phyloP scores from a whole-genome alignment of 2,113 vertebrate genomes.

The Erythrocercus mccallii region DNA sequence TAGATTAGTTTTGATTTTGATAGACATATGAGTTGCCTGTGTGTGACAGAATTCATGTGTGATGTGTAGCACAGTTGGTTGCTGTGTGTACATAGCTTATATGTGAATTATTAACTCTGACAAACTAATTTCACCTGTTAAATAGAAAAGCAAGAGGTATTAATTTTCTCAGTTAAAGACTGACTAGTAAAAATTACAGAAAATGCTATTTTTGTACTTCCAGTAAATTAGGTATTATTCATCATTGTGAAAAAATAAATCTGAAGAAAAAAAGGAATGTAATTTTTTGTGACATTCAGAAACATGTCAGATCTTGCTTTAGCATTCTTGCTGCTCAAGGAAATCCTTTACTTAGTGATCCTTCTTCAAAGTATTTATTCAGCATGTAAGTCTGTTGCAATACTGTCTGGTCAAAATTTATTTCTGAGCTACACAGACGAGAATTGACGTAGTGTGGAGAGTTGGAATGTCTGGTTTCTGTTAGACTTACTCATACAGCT shows the following conservation, averaged over 20 bases:
- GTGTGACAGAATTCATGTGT: neutral
- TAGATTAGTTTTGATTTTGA: neutral
- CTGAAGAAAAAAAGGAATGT: neutral
- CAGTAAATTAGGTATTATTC: neutral
- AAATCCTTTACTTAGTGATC: neutral
- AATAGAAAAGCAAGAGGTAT: neutral
- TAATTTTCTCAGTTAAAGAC: neutral
- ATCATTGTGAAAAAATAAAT: neutral
- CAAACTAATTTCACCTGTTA: neutral
- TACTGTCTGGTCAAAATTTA: neutral
- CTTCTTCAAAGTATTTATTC: neutral
- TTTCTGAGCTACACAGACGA: neutral
- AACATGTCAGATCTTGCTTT: neutral
- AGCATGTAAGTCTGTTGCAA: neutral
- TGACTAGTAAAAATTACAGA: neutral
- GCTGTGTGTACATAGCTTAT: neutral
- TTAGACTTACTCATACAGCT: neutral
- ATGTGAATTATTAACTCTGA: neutral
- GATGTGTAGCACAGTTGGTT: neutral
- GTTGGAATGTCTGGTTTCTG: neutral
- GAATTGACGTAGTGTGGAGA: fast-evolving
- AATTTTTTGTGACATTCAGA: neutral
- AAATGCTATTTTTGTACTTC: neutral
- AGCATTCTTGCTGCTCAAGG: neutral
- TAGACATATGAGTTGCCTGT: neutral